Evolutionary conservation across 2,113 vertebrate genomes (phyloP).

Genomic region (Rattus rattus): DNA sequence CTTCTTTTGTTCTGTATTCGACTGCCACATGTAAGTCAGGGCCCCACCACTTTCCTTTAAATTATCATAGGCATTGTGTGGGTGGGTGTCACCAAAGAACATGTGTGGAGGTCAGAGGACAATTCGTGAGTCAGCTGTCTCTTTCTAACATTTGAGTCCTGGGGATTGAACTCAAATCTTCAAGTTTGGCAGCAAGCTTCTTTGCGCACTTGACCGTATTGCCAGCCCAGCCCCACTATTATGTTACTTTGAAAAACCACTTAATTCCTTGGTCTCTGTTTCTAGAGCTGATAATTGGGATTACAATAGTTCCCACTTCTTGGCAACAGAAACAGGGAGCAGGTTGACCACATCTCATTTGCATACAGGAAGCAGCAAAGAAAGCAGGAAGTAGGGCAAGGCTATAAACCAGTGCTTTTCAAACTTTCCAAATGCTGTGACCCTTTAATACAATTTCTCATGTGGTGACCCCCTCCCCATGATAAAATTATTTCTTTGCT

Average conservation of each 20-base stretch:
- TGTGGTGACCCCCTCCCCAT: neutral
- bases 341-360: neutral
- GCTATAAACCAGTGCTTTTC: neutral
- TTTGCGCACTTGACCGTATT: neutral
- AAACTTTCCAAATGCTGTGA: neutral
- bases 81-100: neutral
- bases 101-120: neutral
- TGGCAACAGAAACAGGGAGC: neutral
- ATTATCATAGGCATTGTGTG: neutral
- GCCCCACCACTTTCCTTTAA: neutral
- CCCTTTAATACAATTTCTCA: neutral
- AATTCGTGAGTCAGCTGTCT: too few species aligned
- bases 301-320: neutral
- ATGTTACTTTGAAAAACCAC: constrained; percentile 7
- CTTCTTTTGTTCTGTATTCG: constrained; percentile 6
- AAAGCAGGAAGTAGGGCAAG: neutral
- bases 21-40: neutral
- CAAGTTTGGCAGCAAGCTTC: neutral
- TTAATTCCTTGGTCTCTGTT: constrained; percentile 23
- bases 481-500: neutral
- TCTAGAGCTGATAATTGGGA: neutral
- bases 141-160: neutral
- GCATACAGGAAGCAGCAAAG: neutral
- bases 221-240: neutral
- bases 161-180: neutral